Evolutionary conservation across 2,797 vertebrate genomes (phyloP), one percentile per base, ranked within the genome.

Genomic region (Oreonectes daqikongensis): DNA sequence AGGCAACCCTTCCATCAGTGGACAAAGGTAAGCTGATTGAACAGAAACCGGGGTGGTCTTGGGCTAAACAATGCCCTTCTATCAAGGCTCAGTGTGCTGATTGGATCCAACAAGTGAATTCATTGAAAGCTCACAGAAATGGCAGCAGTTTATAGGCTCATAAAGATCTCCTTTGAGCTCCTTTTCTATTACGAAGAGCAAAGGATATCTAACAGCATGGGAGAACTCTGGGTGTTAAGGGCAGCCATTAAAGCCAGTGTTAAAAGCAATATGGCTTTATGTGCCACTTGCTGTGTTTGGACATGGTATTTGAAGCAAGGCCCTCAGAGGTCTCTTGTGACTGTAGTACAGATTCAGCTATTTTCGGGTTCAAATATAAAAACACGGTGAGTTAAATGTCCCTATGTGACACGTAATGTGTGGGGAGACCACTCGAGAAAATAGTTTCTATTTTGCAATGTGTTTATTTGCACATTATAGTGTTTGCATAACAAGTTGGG

Each of bases 81-180:
- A 67, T 73, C 69, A 72, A 76, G 63, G 63, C 42, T 78, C 69
- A 28, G 70, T 78, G 65, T 72, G 72, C 67, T 82, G 77, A 82
- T 77, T 82, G 76, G 61, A 81, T 71, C 65, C 75, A 84, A 80
- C 75, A 76, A 82, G 75, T 79, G 72, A 84, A 80, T 78, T 82
- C 72, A 53, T 80, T 82, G 69, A 77, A 80, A 75, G 61, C 44
- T 44, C 70, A 66, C 57, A 84, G 71, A 82, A 78, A 66, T 57
- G 38, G 38, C 44, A 52, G 61, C 22, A 35, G 73, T 84, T 84
- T 84, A 84, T 80, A 80, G 69, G 78, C 83, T 83, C 83, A 76
- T 81, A 82, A 82, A 84, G 65, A 74, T 67, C 65, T 28, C 65
- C 72, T 78, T 73, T 81, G 57, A 68, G 74, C 74, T 67, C 69